Base-by-base conservation (phyloP, 2,797 vertebrate species). In the Poeciliopsis presidionis region DNA sequence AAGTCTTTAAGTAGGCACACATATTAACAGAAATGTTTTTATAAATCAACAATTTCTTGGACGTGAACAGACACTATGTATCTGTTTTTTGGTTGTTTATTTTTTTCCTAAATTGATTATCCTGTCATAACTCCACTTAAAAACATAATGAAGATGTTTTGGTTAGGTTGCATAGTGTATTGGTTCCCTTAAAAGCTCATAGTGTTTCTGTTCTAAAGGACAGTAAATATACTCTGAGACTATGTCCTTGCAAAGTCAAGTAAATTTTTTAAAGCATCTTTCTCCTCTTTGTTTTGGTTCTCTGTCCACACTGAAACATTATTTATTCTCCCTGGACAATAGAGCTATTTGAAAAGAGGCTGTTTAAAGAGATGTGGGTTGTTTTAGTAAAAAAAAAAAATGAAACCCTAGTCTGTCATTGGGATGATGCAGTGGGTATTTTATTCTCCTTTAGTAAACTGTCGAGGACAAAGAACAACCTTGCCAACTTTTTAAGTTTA, bases 211-310 rank as follows among this genome's bases (percentile, higher is more conserved):
- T 11, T 71, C 6, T 74, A 45, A 14, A 8, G 25, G 41, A 28
- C 25, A 28, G 43, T 51, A 57, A 75, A 70, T n/a, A 39, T 51
- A 51, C 46, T 76, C 61, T 41, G 14, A 75, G 46, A 75, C 74
- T 30, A 47, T 25, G 30, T 39, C 74, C 47, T 57, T 41, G 33
- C 33, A 36, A 75, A 20, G 74, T 75, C 18, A 47, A 33, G 30
- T 47, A 76, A 36, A 65, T 73, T 65, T 33, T 43, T 71, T 12
- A 45, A 71, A 77, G 22, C 75, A 30, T 57, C 3, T 70, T 20
- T 73, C 25, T 73, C 47, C 22, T 51, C 71, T 51, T 33, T 72
- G 71, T 36, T 51, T 36, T 51, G 47, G 47, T 33, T 9, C 45
- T 51, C 18, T 53, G 9, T 73, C 72, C 49, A 25, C 28, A 73